Base-by-base conservation (phyloP, 2,113 vertebrate species). In the Atrichornis clamosus region DNA sequence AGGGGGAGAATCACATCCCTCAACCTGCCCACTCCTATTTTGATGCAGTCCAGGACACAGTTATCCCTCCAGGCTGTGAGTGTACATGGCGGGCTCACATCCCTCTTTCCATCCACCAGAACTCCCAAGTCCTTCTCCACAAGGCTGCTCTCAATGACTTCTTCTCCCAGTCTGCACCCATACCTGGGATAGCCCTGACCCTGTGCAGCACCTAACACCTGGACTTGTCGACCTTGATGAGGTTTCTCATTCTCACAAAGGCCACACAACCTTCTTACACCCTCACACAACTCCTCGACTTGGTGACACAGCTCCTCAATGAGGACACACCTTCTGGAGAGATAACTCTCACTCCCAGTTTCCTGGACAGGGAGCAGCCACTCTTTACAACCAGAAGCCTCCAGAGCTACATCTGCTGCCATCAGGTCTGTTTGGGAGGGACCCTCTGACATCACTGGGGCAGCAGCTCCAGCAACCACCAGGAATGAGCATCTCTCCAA, bases 231-330 rank as follows among this genome's bases (percentile, higher is more conserved):
- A 75, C 46, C 46, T 30, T 30, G 12, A 44, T 23, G 52, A 39
- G 33, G 37, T 65, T 88, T 16, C 44, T 52, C 22, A 13, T 15
- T 24, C 8, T 10, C 44, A 65, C 6, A 5, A 65, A 50, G 0
- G 1, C 9, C 42, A 73, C 58, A 47, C 44, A 33, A 28, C 13
- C 59, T 37, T 23, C 52, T 33, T 0, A 20, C 0, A 0, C 37
- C 20, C 59, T 28, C 18, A 9, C 2, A 11, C 13, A 49, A 12
- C 30, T 50, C 16, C 58, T 11, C 15, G 50, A 9, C 27, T 8
- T 44, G 68, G 76, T 74, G 59, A 37, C 68, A 37, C 37, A 59
- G 59, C 60, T 46, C 52, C 44, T 33, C 4, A 0, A 1, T 8
- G 32, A 33, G 68, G 52, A 37, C 76, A 73, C 50, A 16, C 32